Conservation (phyloP, 1,140 invertebrate genomes). For the Drosophila kikkawai region DNA sequence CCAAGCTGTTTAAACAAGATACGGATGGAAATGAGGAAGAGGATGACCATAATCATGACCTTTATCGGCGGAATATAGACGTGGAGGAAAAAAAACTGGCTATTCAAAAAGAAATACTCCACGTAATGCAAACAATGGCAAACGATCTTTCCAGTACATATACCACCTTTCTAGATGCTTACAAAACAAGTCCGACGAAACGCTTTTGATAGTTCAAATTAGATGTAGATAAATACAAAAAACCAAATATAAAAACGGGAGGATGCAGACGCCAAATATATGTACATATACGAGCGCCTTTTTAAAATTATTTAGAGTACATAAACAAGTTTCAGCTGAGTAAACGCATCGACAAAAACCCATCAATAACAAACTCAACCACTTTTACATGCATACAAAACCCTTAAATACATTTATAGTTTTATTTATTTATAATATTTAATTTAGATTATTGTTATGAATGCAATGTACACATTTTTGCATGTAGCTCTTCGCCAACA, state of each 20-base stretch:
- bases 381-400: neutral
- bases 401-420: slow-evolving; percentile 44
- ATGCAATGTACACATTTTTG: slow-evolving; percentile 52
- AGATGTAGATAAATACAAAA: neutral
- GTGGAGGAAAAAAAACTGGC: slow-evolving; percentile 9
- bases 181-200: neutral
- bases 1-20: neutral
- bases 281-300: no score
- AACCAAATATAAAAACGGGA: no score
- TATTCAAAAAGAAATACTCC: slow-evolving; percentile 7
- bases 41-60: neutral
- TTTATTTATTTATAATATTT: slow-evolving; percentile 51
- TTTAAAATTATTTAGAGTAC: neutral
- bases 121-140: slow-evolving; percentile 3
- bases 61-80: neutral
- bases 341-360: neutral
- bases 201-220: slow-evolving; percentile 1
- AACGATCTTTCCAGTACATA: slow-evolving; percentile 9
- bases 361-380: neutral
- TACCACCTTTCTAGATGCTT: neutral
- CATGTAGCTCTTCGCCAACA: slow-evolving; percentile 33
- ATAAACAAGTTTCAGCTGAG: neutral
- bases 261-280: no score
- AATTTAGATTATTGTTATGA: slow-evolving; percentile 63
- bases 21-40: neutral